These are phyloP conservation scores for Tylochromis polylepis DNA, from an alignment of 2,113 vertebrate genomes.

Conservation along the genomic window DNA sequence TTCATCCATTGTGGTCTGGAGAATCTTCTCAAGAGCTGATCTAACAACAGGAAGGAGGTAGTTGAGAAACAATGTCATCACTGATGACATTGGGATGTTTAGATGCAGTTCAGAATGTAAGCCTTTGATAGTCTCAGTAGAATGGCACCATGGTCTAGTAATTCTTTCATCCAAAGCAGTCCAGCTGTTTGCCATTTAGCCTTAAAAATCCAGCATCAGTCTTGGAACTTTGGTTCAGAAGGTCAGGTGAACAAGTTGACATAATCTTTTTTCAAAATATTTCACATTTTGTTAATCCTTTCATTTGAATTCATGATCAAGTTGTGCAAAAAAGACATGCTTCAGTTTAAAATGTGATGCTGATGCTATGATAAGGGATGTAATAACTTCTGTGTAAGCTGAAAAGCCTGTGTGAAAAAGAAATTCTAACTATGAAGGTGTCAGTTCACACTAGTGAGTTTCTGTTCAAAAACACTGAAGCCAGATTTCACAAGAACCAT, in stretches of 20 bases:
- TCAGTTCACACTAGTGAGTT: background rate
- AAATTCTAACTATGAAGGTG: background rate
- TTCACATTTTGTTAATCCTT: background rate
- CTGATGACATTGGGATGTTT: no score
- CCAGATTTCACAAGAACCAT: background rate
- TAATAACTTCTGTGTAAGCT: background rate
- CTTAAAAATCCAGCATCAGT: background rate
- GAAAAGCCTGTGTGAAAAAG: background rate
- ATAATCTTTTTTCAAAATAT: background rate
- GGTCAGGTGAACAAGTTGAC: background rate
- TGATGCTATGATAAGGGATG: background rate
- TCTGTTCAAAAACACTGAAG: background rate
- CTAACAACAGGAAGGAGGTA: background rate
- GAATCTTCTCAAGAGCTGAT: background rate
- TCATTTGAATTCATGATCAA: background rate
- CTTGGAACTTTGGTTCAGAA: background rate
- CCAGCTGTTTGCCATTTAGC: background rate
- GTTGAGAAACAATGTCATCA: background rate
- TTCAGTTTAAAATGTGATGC: background rate
- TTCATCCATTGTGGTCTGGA: background rate
- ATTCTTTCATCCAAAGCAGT: background rate
- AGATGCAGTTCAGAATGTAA: background rate
- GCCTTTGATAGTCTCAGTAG: background rate
- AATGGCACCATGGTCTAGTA: background rate
- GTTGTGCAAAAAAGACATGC: background rate